phyloP scores from a whole-genome alignment of 1,140 invertebrate species.

The Drosophila trapezifrons region DNA sequence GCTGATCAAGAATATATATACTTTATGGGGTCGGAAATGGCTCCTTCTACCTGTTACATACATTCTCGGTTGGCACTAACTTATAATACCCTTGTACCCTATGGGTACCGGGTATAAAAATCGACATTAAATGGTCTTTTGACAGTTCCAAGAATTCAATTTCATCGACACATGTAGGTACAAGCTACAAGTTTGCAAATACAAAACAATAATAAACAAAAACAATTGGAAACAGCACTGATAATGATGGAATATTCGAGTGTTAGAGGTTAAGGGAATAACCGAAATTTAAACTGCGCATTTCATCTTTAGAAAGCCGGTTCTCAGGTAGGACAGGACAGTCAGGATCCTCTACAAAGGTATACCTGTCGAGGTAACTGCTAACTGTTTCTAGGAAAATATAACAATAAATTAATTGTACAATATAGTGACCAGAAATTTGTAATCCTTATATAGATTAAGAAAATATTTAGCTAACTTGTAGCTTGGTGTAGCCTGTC shows the following conservation, averaged over 20 bases:
- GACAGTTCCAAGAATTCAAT: slow-evolving; percentile 49
- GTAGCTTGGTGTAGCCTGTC: slow-evolving; percentile 37
- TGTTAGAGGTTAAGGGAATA: slow-evolving; percentile 41
- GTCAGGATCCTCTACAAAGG: background rate
- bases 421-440: too few species aligned
- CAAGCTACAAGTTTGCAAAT: slow-evolving; percentile 17
- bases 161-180: slow-evolving; percentile 38
- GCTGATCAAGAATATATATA: too few species aligned
- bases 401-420: background rate
- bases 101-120: too few species aligned
- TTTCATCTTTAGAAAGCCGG: background rate
- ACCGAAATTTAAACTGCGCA: slow-evolving; percentile 30
- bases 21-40: too few species aligned
- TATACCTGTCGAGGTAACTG: background rate
- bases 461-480: background rate
- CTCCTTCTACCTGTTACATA: too few species aligned
- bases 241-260: slow-evolving; percentile 27
- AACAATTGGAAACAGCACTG: slow-evolving; percentile 34
- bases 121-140: slow-evolving; percentile 22
- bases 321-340: slow-evolving; percentile 26
- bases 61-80: too few species aligned
- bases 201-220: slow-evolving; percentile 39
- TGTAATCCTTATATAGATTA: too few species aligned
- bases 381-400: background rate
- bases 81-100: too few species aligned